Base-by-base conservation (phyloP, 2,113 vertebrate genomes). In the Odontesthes bonariensis region DNA sequence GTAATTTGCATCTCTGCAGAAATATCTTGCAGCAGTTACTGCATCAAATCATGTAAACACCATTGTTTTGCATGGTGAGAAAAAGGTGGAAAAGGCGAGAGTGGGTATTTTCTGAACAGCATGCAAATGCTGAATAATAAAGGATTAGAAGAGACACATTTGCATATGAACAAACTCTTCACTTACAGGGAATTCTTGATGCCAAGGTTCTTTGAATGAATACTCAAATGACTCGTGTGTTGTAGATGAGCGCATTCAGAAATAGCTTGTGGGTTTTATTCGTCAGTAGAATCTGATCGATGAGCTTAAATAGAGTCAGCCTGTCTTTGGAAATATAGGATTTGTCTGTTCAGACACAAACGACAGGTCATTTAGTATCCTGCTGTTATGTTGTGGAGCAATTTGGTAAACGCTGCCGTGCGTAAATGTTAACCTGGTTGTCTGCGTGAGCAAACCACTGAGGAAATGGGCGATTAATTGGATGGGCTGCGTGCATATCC, bases 131-230 rank as follows among this genome's bases (percentile, higher is more conserved):
- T 42, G 68, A 88, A 81, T 86, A 88, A 86, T 78, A 74, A 77
- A 82, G 71, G 85, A 90, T 90, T 87, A 88, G 71, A 86, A 57
- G 67, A 61, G 62, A 17, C n/a, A 33, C 59, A 92, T 93, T 93
- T 93, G 88, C 91, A 92, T 92, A 86, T 90, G 82, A 91, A 92
- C 84, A 86, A 79, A 83, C 61, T 44, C 55, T 76, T 86, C 58
- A 72, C 84, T 86, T 84, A 80, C 72, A 69, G 77, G 83, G 57
- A 72, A 74, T 57, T 72, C 74, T 80, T 63, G 75, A 78, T 86
- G 75, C 69, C 56, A 69, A 17, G 52, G 74, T 58, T 81, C 72
- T 80, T 62, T 73, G 72, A 68, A 71, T 77, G 86, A 84, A 77
- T 68, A 60, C 75, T 54, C 52, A 40, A 52, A 85, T 86, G 85